These are phyloP conservation scores for Cololabis saira DNA, from an alignment of 2,113 vertebrate genomes.

Conservation along the genomic window DNA sequence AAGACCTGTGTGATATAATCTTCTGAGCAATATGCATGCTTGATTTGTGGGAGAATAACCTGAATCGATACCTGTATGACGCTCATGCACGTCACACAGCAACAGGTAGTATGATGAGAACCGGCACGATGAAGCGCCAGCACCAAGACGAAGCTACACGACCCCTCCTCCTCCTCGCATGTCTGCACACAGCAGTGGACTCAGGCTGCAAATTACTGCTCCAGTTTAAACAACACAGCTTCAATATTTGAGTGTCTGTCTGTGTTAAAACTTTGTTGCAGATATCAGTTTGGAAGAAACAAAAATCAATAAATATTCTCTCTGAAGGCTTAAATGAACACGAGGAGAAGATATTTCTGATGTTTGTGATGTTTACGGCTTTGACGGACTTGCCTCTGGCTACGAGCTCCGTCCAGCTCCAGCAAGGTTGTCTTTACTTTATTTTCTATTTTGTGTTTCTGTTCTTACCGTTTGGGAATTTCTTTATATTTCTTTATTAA, in stretches of 20 bases:
- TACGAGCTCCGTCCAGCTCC: not conserved
- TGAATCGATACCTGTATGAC: no score
- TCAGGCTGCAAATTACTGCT: constrained; percentile 14
- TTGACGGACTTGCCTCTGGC: constrained; percentile 16
- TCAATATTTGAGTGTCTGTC: constrained; percentile 25
- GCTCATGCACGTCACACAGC: no score
- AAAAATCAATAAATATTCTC: not conserved
- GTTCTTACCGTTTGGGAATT: not conserved
- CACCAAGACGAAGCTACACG: constrained; percentile 20
- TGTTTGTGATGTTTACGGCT: constrained; percentile 15
- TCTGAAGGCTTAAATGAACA: constrained; percentile 4
- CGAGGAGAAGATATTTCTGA: not conserved
- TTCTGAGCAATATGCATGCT: no score
- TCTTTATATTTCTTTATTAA: not conserved
- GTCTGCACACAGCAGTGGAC: not conserved
- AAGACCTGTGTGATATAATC: no score
- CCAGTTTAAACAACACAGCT: not conserved
- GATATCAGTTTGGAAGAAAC: not conserved
- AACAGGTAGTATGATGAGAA: no score
- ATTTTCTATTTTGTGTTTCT: not conserved
- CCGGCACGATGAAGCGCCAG: not conserved
- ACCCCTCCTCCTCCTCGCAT: not conserved
- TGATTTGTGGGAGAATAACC: no score
- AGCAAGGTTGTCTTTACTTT: constrained; percentile 8
- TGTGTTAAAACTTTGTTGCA: constrained; percentile 21